phyloP scores from a whole-genome alignment of 2,888 invertebrate species.

The Crepidodera aurea region DNA sequence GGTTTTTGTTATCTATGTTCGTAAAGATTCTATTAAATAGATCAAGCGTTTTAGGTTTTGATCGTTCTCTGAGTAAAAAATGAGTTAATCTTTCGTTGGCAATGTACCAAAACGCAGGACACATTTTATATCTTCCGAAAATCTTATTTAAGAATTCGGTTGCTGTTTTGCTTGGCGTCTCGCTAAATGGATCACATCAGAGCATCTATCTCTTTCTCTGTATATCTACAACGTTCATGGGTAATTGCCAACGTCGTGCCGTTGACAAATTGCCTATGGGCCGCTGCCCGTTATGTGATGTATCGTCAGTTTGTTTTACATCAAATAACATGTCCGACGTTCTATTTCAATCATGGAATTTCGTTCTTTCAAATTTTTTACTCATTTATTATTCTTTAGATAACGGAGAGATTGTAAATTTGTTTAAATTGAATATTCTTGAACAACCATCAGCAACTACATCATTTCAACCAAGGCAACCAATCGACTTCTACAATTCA shows the following conservation, averaged over 20 bases:
- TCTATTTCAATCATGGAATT: too few relatives aligned
- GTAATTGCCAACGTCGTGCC: not conserved
- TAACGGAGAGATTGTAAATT: too few relatives aligned
- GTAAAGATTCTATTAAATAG: too few relatives aligned
- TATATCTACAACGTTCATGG: not conserved
- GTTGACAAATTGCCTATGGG: constrained; percentile 17
- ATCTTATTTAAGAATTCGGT: constrained; percentile 25
- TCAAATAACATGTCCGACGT: not conserved
- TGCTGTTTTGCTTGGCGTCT: constrained; percentile 30
- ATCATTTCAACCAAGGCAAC: too few relatives aligned
- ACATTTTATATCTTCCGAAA: constrained; percentile 21
- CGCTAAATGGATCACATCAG: constrained; percentile 35
- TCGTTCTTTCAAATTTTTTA: too few relatives aligned
- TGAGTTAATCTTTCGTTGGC: constrained; percentile 28
- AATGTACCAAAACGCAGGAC: constrained; percentile 9
- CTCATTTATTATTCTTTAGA: too few relatives aligned
- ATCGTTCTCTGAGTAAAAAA: too few relatives aligned
- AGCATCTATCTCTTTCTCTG: not conserved
- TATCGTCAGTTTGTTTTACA: constrained; percentile 6
- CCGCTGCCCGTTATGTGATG: not conserved
- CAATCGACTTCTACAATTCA: too few relatives aligned
- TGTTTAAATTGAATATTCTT: too few relatives aligned
- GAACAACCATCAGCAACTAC: too few relatives aligned
- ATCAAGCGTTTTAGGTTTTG: too few relatives aligned
- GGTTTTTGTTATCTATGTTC: too few relatives aligned